Conservation (phyloP, 2,888 invertebrate genomes). For the Drosophila prolongata region DNA sequence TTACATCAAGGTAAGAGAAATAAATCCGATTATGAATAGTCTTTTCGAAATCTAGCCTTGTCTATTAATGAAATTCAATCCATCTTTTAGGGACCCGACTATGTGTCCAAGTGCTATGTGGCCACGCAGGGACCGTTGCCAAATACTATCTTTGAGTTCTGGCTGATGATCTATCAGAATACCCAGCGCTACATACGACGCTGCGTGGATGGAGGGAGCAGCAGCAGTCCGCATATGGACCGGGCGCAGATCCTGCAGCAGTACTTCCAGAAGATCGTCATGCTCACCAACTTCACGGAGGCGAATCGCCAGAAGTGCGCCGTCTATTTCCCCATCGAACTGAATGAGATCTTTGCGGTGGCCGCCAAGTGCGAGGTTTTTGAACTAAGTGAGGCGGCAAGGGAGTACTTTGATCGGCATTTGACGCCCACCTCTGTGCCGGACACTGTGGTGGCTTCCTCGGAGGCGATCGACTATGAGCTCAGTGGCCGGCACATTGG, state of each 20-base stretch:
- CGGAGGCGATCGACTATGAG: conserved; percentile 30
- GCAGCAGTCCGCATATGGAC: conserved; percentile 74
- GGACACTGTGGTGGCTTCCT: conserved; percentile 33
- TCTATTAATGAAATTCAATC: neutral
- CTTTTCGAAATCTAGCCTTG: too few species aligned
- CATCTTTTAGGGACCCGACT: conserved; percentile 92
- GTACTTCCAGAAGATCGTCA: conserved; percentile 88
- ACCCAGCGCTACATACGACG: conserved; percentile 80
- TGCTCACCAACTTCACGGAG: conserved; percentile 96
- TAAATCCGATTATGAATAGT: too few species aligned
- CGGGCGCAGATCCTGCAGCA: conserved; percentile 83
- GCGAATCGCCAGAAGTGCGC: conserved; percentile 95
- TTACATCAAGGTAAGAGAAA: conserved; percentile 90
- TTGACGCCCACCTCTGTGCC: conserved; percentile 37
- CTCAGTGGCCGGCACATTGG: conserved; percentile 54
- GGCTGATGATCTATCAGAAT: conserved; percentile 92
- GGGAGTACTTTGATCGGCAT: conserved; percentile 62
- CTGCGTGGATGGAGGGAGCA: conserved; percentile 66
- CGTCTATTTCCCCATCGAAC: conserved; percentile 91
- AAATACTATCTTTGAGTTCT: conserved; percentile 95
- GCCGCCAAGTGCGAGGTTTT: conserved; percentile 77
- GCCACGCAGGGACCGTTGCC: conserved; percentile 96
- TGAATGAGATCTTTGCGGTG: conserved; percentile 85
- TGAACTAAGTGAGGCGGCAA: conserved; percentile 49
- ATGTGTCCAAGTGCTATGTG: conserved; percentile 93